Evolutionary conservation across 2,888 invertebrate genomes (phyloP), one percentile per base, ranked within the genome.

Genomic region (Polydrusus cervinus): DNA sequence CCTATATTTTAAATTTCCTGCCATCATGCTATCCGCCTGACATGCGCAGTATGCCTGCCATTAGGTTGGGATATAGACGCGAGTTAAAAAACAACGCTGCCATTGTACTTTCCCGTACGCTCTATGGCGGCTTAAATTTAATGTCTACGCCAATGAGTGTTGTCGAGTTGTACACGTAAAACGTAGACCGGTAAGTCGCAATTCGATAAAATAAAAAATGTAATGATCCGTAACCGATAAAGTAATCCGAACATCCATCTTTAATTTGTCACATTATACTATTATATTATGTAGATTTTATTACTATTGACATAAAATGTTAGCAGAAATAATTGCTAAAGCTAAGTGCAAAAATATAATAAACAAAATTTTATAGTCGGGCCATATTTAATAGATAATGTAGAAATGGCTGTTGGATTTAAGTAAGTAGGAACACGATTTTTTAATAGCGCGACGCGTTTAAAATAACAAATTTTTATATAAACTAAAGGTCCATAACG

Each of bases 291-390:
- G 34, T 34, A 34, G 34, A 34, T 34, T 51, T 43, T 18, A 51
- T 18, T 51, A 51, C 18, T 51, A 13, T 51, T 11, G 20, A 51
- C 11, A 51, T 51, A 20, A 51, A 20, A 18, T 3, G 11, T 20
- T 51, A 51, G 51, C 51, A 51, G 11, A 51, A 51, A 20, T 51
- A 51, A 51, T 51, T 51, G 49, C 49, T 16, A 51, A 43, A 43
- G 43, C n/a, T 43, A 11, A 43, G n/a, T 6, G 13, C 43, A 43
- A 13, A 43, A 43, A 43, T 3, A 34, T 34, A 43, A 43, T 43
- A n/a, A 43, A 43, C n/a, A n/a, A 43, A 43, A 11, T 43, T 43
- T 43, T 43, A 43, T n/a, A 3, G n/a, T 43, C 43, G 6, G n/a
- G n/a, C 43, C 13, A 43, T n/a, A 11, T 40, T 40, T 40, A 40